Conservation (phyloP, 2,797 vertebrate species). For the Gila robusta region DNA sequence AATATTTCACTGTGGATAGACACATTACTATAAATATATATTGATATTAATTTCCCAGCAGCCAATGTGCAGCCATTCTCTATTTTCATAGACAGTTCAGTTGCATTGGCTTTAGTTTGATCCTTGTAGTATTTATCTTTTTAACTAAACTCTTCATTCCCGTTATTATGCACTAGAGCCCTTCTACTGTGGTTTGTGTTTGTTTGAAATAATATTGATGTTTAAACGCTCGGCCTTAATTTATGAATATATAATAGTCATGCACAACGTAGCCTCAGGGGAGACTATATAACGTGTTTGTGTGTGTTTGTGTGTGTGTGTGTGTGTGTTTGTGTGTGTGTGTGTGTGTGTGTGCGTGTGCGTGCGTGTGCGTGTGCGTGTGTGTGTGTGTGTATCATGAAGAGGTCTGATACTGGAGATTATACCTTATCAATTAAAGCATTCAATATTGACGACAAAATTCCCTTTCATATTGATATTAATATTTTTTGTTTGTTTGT, state of each 20-base stretch:
- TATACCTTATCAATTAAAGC: neutral
- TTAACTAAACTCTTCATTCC: slow-evolving; percentile 53
- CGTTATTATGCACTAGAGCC: slow-evolving; percentile 78
- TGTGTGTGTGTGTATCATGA: slow-evolving; percentile 59
- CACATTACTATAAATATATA: slow-evolving; percentile 36
- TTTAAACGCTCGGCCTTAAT: slow-evolving; percentile 83
- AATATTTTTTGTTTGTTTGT: neutral
- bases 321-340: too few relatives aligned
- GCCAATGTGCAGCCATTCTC: slow-evolving; percentile 51
- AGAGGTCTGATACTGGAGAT: slow-evolving; percentile 65
- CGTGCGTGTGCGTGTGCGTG: too few relatives aligned
- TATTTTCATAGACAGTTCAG: slow-evolving; percentile 38
- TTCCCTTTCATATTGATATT: neutral
- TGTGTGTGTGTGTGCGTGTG: slow-evolving; percentile 49
- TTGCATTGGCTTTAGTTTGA: slow-evolving; percentile 23
- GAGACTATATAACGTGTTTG: slow-evolving; percentile 51
- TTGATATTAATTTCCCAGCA: slow-evolving; percentile 40
- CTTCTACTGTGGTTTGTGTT: slow-evolving; percentile 76
- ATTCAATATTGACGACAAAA: slow-evolving; percentile 8
- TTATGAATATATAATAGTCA: slow-evolving; percentile 75
- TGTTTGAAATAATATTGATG: slow-evolving; percentile 67
- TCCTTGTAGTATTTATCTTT: slow-evolving; percentile 37
- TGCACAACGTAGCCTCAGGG: slow-evolving; percentile 85
- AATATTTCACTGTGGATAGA: slow-evolving; percentile 52
- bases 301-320: slow-evolving; percentile 20